phyloP scores from a whole-genome alignment of 2,888 invertebrate species.

The Troides oblongomaculatus region DNA sequence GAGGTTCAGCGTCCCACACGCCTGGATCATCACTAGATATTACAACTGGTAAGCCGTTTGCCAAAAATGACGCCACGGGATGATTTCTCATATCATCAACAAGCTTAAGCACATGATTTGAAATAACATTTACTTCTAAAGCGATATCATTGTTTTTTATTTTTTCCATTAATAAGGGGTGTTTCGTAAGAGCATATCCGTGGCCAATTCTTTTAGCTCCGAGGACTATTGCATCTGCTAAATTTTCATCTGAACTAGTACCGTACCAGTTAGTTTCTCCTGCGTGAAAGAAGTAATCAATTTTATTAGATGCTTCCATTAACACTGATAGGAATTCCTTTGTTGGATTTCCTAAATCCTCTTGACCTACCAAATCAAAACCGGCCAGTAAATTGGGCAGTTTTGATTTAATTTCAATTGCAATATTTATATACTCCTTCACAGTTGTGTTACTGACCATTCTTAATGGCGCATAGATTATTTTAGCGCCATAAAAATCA shows the following conservation, averaged over 20 bases:
- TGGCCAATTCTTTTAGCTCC: conserved; percentile 88
- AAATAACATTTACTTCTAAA: conserved; percentile 88
- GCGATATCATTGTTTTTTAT: conserved; percentile 82
- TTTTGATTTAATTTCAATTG: conserved; percentile 61
- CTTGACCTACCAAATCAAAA: conserved; percentile 91
- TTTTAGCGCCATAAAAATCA: conserved; percentile 83
- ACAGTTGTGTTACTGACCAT: conserved; percentile 61
- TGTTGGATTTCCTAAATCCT: conserved; percentile 84
- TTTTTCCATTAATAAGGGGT: conserved; percentile 83
- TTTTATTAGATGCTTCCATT: conserved; percentile 61
- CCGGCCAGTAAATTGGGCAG: conserved; percentile 87
- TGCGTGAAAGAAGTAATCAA: conserved; percentile 88
- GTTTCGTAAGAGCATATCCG: conserved; percentile 86
- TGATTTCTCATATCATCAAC: conserved; percentile 88
- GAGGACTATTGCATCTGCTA: conserved; percentile 86
- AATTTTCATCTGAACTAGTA: conserved; percentile 83
- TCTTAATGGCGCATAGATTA: conserved; percentile 85
- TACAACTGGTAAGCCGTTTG: conserved; percentile 85
- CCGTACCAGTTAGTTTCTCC: conserved; percentile 91
- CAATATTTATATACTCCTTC: conserved; percentile 67
- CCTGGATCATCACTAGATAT: conserved; percentile 90
- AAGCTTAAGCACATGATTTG: conserved; percentile 86
- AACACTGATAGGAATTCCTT: conserved; percentile 80
- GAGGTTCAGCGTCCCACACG: conserved; percentile 85
- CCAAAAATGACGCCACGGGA: conserved; percentile 83